Percentiles rank a stretch among this genome's conserved stretches.
phyloP scores from a whole-genome alignment of 2,797 vertebrate genomes.

The Acipenser oxyrinchus region DNA sequence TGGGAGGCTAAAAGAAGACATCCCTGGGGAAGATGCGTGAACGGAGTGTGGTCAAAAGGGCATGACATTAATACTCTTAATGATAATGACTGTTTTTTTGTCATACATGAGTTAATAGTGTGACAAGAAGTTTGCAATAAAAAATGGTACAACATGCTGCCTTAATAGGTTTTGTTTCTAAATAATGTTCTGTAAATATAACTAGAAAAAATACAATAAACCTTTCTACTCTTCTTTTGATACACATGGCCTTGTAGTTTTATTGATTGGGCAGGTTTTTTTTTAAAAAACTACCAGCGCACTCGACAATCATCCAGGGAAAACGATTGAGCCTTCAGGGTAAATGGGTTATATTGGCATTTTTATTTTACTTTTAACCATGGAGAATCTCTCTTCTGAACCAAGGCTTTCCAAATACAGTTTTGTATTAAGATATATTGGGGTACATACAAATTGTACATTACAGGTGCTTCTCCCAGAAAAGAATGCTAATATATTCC shows the following conservation, averaged over 20 bases:
- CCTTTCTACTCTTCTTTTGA: not conserved
- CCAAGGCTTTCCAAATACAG: no score
- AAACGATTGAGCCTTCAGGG: not conserved
- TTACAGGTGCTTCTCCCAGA: no score
- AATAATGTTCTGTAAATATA: no score
- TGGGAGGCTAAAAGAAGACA: conserved; percentile 34
- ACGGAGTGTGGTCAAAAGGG: conserved; percentile 53
- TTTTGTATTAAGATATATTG: no score
- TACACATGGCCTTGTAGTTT: not conserved
- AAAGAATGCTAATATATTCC: no score
- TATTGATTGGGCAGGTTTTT: not conserved
- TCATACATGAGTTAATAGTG: no score
- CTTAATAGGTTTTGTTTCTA: no score
- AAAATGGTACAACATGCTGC: no score
- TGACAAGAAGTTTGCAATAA: no score
- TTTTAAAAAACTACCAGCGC: not conserved
- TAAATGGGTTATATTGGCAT: not conserved
- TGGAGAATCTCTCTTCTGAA: not conserved
- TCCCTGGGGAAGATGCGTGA: conserved; percentile 46
- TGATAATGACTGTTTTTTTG: not conserved
- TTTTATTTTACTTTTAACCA: not conserved
- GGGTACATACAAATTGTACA: no score
- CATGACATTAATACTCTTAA: conserved; percentile 38
- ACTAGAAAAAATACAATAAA: no score
- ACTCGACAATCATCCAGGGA: not conserved